Conservation (phyloP, 1,140 invertebrate genomes). For the Drosophila orosa region DNA sequence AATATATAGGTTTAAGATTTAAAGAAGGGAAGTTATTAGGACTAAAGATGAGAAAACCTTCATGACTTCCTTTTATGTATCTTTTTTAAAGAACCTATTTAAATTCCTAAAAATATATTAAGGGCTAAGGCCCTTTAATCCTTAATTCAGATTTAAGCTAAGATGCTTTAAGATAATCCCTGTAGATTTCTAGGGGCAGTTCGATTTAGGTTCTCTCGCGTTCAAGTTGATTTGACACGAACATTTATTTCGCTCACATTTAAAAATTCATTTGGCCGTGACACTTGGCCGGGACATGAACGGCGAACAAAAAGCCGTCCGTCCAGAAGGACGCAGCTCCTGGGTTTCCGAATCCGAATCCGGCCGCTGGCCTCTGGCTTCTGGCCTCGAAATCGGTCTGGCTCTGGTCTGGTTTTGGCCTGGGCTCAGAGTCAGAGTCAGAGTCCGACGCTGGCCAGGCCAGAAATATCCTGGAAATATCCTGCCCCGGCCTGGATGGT, state of each 20-base stretch:
- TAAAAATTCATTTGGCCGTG: slow-evolving; percentile 72
- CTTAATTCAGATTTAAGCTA: background rate
- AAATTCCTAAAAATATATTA: background rate
- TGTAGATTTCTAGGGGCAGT: background rate
- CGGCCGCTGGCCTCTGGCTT: slow-evolving; percentile 24
- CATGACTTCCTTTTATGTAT: background rate
- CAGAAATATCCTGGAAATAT: slow-evolving; percentile 35
- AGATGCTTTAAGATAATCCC: background rate
- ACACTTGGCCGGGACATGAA: slow-evolving; percentile 49
- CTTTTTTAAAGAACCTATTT: background rate
- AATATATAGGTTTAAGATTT: background rate
- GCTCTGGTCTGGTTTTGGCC: slow-evolving; percentile 48
- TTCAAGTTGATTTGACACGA: slow-evolving; percentile 34
- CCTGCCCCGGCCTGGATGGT: slow-evolving; percentile 33
- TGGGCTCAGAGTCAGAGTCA: slow-evolving; percentile 7
- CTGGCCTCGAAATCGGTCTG: slow-evolving; percentile 38
- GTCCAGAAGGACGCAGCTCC: slow-evolving; percentile 7
- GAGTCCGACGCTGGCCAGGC: slow-evolving; percentile 32
- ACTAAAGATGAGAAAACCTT: background rate
- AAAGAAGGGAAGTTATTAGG: background rate
- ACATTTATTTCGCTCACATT: slow-evolving; percentile 42
- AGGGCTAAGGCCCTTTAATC: background rate
- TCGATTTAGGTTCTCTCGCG: slow-evolving; percentile 2
- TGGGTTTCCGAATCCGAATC: slow-evolving; percentile 5
- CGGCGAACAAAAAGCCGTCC: slow-evolving; percentile 49